Evolutionary conservation across 1,140 invertebrate genomes (phyloP).

Genomic region (Drosophila bocki): DNA sequence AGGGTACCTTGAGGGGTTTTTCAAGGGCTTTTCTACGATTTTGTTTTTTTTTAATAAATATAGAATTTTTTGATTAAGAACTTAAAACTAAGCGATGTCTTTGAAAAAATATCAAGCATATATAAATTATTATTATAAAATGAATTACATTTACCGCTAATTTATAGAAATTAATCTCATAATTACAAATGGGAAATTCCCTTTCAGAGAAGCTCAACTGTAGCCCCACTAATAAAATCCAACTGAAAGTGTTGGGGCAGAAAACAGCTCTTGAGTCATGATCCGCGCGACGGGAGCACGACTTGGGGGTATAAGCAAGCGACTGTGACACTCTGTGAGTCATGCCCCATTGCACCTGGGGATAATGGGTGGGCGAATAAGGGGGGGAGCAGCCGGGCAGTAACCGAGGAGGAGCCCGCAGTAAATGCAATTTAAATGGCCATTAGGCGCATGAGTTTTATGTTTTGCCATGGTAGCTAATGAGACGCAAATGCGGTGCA

Average conservation of each 20-base stretch:
- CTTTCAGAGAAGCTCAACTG: slow-evolving; percentile 1
- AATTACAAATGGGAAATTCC: background rate
- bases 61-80: too few relatives aligned
- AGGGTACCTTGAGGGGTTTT: background rate
- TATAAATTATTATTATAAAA: background rate
- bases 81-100: too few relatives aligned
- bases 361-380: background rate
- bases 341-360: slow-evolving; percentile 66
- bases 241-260: slow-evolving; percentile 33
- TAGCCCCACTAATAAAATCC: slow-evolving; percentile 32
- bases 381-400: background rate
- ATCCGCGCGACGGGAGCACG: slow-evolving; percentile 27
- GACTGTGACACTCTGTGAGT: slow-evolving; percentile 66
- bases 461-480: slow-evolving; percentile 39
- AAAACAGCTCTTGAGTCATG: slow-evolving; percentile 65
- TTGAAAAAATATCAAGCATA: background rate
- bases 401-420: slow-evolving; percentile 7
- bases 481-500: slow-evolving; percentile 36
- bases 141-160: too few relatives aligned
- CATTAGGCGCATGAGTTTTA: slow-evolving; percentile 71
- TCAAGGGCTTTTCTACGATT: too few relatives aligned
- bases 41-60: too few relatives aligned
- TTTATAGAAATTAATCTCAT: background rate
- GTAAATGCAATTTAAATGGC: slow-evolving; percentile 67
- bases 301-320: slow-evolving; percentile 48